A percentile compares a stretch with the other conserved stretches of the same genome.
These are phyloP conservation scores for Microcebus tavaratra DNA, from an alignment of 2,113 vertebrate species.

Conservation along the genomic window DNA sequence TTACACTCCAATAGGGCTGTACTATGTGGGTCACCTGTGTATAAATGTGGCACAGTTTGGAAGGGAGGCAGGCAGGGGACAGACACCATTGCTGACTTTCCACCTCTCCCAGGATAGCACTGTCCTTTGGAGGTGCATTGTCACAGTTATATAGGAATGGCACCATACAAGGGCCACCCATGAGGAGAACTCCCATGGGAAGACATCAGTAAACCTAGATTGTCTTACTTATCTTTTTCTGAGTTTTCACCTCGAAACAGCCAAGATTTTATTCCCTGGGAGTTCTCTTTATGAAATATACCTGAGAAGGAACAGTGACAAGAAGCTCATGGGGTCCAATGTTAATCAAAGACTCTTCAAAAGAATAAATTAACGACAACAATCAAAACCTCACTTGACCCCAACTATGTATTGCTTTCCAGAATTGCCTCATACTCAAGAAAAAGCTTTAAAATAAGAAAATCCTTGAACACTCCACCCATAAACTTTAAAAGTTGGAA, in stretches of 20 bases:
- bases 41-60: too few relatives aligned
- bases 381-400: neutral
- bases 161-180: rapidly evolving
- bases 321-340: neutral
- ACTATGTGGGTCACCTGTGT: rapidly evolving
- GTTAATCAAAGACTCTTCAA: neutral
- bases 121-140: neutral
- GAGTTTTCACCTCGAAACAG: neutral
- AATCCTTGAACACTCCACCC: neutral
- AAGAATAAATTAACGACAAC: neutral
- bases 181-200: neutral
- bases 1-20: too few relatives aligned
- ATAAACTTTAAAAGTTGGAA: neutral
- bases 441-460: neutral
- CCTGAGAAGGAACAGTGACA: neutral
- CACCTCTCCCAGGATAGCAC: neutral
- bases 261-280: neutral
- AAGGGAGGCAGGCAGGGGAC: neutral
- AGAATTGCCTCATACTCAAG: neutral
- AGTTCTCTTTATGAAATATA: neutral
- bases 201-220: neutral
- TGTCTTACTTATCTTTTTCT: neutral
- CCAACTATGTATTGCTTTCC: neutral
- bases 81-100: neutral
- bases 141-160: neutral